phyloP scores from a whole-genome alignment of 1,140 invertebrate species.

The Zaprionus africanus region DNA sequence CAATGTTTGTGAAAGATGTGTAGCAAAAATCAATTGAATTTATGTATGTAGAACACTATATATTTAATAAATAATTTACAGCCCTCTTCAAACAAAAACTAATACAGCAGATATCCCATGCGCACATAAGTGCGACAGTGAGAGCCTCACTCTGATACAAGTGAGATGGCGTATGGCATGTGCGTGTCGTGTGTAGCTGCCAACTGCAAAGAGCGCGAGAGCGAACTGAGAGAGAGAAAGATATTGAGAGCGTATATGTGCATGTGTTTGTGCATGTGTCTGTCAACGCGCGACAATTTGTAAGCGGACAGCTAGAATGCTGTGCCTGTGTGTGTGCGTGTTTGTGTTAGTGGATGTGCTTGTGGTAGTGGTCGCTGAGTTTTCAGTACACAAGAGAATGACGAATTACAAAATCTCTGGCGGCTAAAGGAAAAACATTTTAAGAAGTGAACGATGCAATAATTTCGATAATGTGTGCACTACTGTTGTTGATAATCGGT shows the following conservation, averaged over 20 bases:
- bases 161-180: constrained; percentile 61
- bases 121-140: constrained; percentile 57
- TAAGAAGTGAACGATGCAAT: constrained; percentile 16
- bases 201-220: constrained; percentile 69
- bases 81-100: constrained; percentile 67
- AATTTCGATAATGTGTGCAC: constrained; percentile 28
- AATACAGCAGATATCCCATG: constrained; percentile 66
- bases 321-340: constrained; percentile 49
- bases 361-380: constrained; percentile 60
- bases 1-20: background rate
- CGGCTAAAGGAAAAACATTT: constrained; percentile 40
- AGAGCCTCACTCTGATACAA: constrained; percentile 62
- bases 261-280: constrained; percentile 52
- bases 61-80: constrained; percentile 65
- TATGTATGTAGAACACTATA: constrained; percentile 16
- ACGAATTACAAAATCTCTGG: constrained; percentile 67
- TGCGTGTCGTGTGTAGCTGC: constrained; percentile 65
- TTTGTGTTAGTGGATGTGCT: constrained; percentile 35
- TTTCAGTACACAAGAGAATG: constrained; percentile 71
- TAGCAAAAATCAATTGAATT: constrained; percentile 1
- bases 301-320: constrained; percentile 61
- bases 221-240: constrained; percentile 34
- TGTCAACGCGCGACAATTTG: constrained; percentile 68
- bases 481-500: constrained; percentile 15
- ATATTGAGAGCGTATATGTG: constrained; percentile 30